These are phyloP conservation scores for Dendrolimus punctatus DNA, from an alignment of 1,140 invertebrate genomes.

Conservation along the genomic window DNA sequence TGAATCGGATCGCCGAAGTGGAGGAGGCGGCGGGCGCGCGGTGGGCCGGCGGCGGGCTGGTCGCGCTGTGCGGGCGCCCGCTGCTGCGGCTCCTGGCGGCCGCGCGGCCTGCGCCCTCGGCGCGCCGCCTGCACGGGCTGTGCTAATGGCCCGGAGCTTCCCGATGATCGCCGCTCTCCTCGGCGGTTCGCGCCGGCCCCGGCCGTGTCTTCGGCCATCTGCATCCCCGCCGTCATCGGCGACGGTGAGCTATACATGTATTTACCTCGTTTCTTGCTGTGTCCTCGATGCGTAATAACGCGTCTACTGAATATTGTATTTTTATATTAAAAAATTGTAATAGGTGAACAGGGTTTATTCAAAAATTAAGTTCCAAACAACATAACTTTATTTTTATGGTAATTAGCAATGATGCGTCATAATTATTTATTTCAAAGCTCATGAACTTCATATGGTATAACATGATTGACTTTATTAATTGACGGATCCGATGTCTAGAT, in stretches of 20 bases:
- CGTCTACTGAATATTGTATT: constrained; percentile 7
- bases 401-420: constrained; percentile 1
- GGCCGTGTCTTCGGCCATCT: neutral
- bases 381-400: constrained; percentile 2
- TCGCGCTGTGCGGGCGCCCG: constrained; percentile 51
- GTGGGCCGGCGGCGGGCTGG: constrained; percentile 42
- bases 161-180: constrained; percentile 2
- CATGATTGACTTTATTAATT: constrained; percentile 3
- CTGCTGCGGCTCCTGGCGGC: constrained; percentile 45
- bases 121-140: constrained; percentile 48
- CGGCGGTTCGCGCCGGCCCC: neutral
- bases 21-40: constrained; percentile 42
- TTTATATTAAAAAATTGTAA: constrained; percentile 14
- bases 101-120: constrained; percentile 35
- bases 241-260: neutral
- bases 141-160: constrained; percentile 31
- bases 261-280: constrained; percentile 4
- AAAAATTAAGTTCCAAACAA: constrained; percentile 10
- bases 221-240: neutral
- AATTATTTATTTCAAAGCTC: neutral
- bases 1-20: constrained; percentile 85
- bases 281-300: constrained; percentile 8
- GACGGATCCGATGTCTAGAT: constrained; percentile 2
- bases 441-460: no score
- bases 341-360: constrained; percentile 29